phyloP scores from a whole-genome alignment of 2,113 vertebrate genomes.

The Pristiophorus japonicus region DNA sequence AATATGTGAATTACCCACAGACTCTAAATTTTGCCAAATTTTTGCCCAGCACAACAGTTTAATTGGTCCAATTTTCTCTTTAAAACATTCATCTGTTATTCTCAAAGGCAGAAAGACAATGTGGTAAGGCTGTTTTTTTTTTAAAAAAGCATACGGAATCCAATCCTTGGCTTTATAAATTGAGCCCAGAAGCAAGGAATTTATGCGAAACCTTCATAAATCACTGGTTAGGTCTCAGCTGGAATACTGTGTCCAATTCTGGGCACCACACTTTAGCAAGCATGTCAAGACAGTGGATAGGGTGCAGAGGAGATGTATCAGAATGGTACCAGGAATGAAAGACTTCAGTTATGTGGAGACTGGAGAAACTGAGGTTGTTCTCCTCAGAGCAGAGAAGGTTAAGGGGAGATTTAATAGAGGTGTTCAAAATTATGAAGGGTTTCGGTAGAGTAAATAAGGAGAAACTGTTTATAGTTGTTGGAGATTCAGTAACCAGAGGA shows the following conservation, averaged over 20 bases:
- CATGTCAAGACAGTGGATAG: background rate
- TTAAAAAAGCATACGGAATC: background rate
- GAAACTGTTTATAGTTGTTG: background rate
- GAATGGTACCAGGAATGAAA: background rate
- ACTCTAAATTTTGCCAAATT: background rate
- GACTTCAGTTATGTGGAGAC: background rate
- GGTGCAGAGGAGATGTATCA: background rate
- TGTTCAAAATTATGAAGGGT: background rate
- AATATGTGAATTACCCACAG: background rate
- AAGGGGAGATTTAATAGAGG: background rate
- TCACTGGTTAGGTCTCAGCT: background rate
- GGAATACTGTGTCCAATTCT: background rate
- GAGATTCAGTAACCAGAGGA: background rate
- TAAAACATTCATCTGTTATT: background rate
- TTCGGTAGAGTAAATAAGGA: background rate
- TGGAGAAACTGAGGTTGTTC: background rate
- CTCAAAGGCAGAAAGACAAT: background rate
- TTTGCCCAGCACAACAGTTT: background rate
- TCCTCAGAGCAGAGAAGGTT: background rate
- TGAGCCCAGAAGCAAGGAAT: background rate
- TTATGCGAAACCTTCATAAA: too few relatives aligned
- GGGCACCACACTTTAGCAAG: background rate
- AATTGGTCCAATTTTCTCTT: background rate
- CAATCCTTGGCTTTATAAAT: background rate
- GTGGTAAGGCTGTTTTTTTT: background rate